phyloP scores from a whole-genome alignment of 2,888 invertebrate genomes.

The Drosophila nigricruria region DNA sequence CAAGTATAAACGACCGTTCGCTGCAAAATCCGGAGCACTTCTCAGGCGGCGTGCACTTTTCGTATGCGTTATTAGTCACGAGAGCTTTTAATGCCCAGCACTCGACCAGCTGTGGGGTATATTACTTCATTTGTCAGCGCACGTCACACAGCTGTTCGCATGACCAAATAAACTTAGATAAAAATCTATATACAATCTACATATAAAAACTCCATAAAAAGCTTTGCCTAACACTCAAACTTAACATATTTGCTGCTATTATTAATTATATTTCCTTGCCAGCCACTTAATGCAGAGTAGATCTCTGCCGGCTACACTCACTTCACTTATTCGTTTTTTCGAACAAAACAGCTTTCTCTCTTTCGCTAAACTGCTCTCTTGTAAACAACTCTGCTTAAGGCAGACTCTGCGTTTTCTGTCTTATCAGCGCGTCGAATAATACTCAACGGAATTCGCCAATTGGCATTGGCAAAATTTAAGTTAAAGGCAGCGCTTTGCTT shows the following conservation, averaged over 20 bases:
- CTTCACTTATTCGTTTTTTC: constrained; percentile 7
- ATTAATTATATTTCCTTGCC: neutral
- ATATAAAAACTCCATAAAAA: neutral
- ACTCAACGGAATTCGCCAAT: constrained; percentile 39
- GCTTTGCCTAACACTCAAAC: neutral
- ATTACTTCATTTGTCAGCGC: neutral
- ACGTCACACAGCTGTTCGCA: neutral
- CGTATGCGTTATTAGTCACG: constrained; percentile 53
- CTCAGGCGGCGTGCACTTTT: constrained; percentile 74
- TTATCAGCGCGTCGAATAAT: constrained; percentile 47
- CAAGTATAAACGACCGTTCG: constrained; percentile 74
- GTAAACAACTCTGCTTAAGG: constrained; percentile 58
- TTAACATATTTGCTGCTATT: neutral
- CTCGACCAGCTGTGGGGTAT: neutral
- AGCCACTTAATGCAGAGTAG: constrained; percentile 34
- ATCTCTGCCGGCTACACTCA: neutral
- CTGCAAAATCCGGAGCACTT: constrained; percentile 84
- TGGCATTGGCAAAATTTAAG: constrained; percentile 36
- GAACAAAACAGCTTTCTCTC: constrained; percentile 30
- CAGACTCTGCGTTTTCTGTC: constrained; percentile 41
- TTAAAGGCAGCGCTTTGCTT: constrained; percentile 22
- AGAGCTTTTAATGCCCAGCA: constrained; percentile 43
- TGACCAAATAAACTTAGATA: neutral
- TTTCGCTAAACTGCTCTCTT: constrained; percentile 42
- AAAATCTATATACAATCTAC: neutral